A percentile compares a stretch with the other conserved stretches of the same genome.
Evolutionary conservation across 2,888 invertebrate species (phyloP).

Genomic region (Coleophora flavipennella): DNA sequence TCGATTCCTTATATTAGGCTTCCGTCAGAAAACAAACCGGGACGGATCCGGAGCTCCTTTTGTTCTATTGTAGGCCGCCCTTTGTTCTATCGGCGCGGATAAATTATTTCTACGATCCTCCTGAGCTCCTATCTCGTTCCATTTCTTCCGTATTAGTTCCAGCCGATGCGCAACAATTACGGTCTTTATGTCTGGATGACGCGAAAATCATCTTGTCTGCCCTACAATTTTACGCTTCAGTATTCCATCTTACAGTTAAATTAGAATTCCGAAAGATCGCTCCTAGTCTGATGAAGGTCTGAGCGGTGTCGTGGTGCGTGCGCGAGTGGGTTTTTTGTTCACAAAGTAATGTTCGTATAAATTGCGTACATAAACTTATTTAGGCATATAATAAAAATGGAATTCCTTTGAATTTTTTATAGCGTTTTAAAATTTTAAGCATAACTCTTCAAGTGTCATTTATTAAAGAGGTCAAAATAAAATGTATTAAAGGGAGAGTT

Average conservation of each 20-base stretch:
- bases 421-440: not conserved
- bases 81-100: slow-evolving; percentile 66
- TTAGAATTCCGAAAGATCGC: slow-evolving; percentile 40
- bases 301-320: slow-evolving; percentile 16
- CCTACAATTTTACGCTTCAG: slow-evolving; percentile 64
- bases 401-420: no score
- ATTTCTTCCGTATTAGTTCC: slow-evolving; percentile 71
- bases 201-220: slow-evolving; percentile 64
- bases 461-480: slow-evolving; percentile 30
- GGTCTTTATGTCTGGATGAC: slow-evolving; percentile 66
- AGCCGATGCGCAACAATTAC: slow-evolving; percentile 70
- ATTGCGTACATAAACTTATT: no score
- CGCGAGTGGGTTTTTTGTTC: no score
- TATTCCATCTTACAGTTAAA: slow-evolving; percentile 52
- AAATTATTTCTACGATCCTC: slow-evolving; percentile 69
- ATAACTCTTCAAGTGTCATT: slow-evolving; percentile 28
- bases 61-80: slow-evolving; percentile 60
- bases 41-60: slow-evolving; percentile 54
- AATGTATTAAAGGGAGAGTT: slow-evolving; percentile 38
- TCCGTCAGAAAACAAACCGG: slow-evolving; percentile 62
- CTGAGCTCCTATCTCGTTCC: slow-evolving; percentile 65
- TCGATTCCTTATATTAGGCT: slow-evolving; percentile 63
- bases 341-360: no score
- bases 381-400: no score
- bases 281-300: slow-evolving; percentile 22